Conservation (phyloP, 2,113 vertebrate genomes). For the Marcusenius ussheri region DNA sequence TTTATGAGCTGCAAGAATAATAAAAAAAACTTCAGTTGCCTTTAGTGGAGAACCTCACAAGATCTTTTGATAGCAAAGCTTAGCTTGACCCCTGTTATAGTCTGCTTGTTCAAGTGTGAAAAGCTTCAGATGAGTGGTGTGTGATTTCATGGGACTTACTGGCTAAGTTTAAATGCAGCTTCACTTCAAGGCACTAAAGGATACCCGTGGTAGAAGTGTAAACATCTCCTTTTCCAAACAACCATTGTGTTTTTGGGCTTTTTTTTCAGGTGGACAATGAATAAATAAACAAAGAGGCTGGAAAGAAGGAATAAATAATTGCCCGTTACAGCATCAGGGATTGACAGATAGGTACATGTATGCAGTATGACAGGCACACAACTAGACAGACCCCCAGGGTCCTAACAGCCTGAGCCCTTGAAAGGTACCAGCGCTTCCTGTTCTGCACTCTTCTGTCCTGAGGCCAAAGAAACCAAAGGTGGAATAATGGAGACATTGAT, state of each 20-base stretch:
- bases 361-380: neutral
- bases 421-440: constrained; percentile 15
- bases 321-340: neutral
- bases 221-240: neutral
- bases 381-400: neutral
- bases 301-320: neutral
- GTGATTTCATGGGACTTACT: neutral
- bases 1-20: neutral
- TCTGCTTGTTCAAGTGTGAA: neutral
- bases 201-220: neutral
- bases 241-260: neutral
- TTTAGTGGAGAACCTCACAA: neutral
- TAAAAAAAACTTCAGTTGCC: neutral
- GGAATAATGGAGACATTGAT: constrained; percentile 50
- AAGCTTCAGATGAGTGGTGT: neutral
- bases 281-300: constrained; percentile 1
- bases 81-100: neutral
- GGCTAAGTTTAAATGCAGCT: neutral
- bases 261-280: neutral
- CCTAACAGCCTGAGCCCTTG: neutral
- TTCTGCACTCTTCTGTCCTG: constrained; percentile 43
- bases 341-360: neutral
- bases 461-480: constrained; percentile 43
- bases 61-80: neutral
- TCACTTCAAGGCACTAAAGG: neutral